These are phyloP conservation scores for Steatornis caripensis DNA, from an alignment of 2,113 vertebrate genomes.

Conservation along the genomic window DNA sequence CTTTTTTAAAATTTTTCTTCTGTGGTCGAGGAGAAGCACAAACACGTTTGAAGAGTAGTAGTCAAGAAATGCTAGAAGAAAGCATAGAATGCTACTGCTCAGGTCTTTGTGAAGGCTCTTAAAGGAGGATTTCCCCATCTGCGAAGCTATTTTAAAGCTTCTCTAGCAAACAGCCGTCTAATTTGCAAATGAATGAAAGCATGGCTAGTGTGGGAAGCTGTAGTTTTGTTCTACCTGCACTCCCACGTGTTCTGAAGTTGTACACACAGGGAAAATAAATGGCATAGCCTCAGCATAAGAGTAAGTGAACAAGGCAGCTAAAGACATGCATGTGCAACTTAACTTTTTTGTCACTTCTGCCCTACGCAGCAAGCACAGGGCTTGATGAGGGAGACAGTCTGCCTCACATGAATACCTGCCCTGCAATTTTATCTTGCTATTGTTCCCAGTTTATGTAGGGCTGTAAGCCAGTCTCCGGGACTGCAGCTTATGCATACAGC, in stretches of 20 bases:
- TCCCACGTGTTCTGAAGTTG: not conserved
- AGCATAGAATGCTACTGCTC: not conserved
- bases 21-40: not conserved
- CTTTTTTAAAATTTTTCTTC: not conserved
- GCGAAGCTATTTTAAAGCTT: conserved; percentile 2
- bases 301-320: not conserved
- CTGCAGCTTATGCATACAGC: not conserved
- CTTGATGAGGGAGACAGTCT: not conserved
- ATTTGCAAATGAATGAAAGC: conserved; percentile 32
- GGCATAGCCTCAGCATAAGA: not conserved
- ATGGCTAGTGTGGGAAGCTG: not conserved
- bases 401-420: not conserved
- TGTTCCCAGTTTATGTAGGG: not conserved
- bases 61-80: not conserved
- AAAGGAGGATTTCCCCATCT: not conserved
- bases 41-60: not conserved
- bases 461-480: not conserved
- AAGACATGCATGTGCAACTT: not conserved
- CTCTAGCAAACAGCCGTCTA: not conserved
- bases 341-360: not conserved
- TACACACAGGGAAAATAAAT: not conserved
- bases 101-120: not conserved
- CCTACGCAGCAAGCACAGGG: not conserved
- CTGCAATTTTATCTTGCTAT: not conserved
- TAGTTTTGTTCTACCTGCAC: conserved; percentile 5